Base-by-base conservation (phyloP, 2,888 invertebrate species). In the Tetragnatha montana region DNA sequence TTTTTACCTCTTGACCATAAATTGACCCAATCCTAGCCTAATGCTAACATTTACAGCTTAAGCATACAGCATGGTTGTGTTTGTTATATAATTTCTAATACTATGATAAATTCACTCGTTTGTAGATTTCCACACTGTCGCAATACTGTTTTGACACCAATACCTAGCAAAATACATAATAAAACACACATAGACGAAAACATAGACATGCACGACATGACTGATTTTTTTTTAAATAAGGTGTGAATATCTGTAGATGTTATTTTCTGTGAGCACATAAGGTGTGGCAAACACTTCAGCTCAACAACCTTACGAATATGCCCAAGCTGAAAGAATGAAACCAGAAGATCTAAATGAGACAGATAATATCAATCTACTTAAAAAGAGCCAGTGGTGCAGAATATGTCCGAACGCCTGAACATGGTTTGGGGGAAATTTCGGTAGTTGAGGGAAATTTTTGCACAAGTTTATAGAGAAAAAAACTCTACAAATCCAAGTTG, bases 191-290 rank as follows among this genome's bases (percentile, higher is more conserved):
- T 76, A 90, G 85, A 89, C 89, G 81, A 75, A 85, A 86, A 89
- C 82, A 86, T 69, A 87, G 86, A 90, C 89, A 89, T 89, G 89
- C 85, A 85, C 80, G 50, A 89, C 86, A 90, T 86, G 89, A 81
- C 81, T 89, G 69, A 68, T 88, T 50, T 85, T 35, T 85, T 35
- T 70, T 85, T 85, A 84, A 49, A 75, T 81, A 79, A 69, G 78
- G 70, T 87, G 86, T 90, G 82, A 78, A 71, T 83, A 87, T 89
- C 87, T 76, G 82, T 87, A 87, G 87, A 87, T 90, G 89, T 89
- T 84, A 73, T 89, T 81, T 81, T 90, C 89, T 73, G 89, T 90
- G 89, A 90, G 89, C 89, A 90, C 82, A 90, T 82, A 87, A 90
- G 89, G 83, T 90, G 89, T 90, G 76, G 82, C 75, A 73, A 80